Evolutionary conservation across 2,888 invertebrate genomes (phyloP).

Genomic region (Cryptus armator): DNA sequence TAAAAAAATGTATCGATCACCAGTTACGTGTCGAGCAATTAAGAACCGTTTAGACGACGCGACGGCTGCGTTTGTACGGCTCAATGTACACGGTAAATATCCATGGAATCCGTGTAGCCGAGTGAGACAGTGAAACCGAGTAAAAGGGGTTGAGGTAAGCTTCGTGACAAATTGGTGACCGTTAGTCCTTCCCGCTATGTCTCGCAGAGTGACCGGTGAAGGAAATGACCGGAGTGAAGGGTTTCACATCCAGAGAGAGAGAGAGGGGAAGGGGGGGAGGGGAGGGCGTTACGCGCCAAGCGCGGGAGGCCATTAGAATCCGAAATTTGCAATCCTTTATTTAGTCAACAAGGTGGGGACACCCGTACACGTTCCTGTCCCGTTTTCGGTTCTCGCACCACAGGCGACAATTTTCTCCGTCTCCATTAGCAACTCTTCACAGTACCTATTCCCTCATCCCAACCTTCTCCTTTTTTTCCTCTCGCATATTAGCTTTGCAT

Average conservation of each 20-base stretch:
- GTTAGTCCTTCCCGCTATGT: conserved; percentile 65
- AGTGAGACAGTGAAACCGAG: conserved; percentile 39
- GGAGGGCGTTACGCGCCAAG: conserved; percentile 45
- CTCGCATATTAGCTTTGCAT: conserved; percentile 8
- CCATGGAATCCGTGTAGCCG: conserved; percentile 33
- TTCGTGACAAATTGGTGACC: conserved; percentile 77
- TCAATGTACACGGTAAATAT: conserved; percentile 12
- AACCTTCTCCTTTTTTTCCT: background rate
- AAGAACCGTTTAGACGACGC: conserved; percentile 1
- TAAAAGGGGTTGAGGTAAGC: conserved; percentile 67
- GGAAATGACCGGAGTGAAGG: background rate
- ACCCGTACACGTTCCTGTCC: conserved; percentile 70
- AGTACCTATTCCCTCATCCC: conserved; percentile 22
- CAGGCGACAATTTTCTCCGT: conserved; percentile 63
- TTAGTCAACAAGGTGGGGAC: conserved; percentile 82
- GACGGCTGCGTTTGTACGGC: conserved; percentile 17
- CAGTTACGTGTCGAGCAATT: conserved; percentile 4
- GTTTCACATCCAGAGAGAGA: conserved; percentile 11
- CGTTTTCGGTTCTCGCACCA: conserved; percentile 48
- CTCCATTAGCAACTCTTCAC: conserved; percentile 64
- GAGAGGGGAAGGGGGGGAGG: background rate
- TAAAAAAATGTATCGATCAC: conserved; percentile 1
- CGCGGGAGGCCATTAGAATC: conserved; percentile 69
- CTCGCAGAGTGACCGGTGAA: conserved; percentile 53
- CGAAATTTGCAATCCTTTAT: conserved; percentile 81